phyloP scores from a whole-genome alignment of 2,888 invertebrate genomes.

The Lacanobia oleracea region DNA sequence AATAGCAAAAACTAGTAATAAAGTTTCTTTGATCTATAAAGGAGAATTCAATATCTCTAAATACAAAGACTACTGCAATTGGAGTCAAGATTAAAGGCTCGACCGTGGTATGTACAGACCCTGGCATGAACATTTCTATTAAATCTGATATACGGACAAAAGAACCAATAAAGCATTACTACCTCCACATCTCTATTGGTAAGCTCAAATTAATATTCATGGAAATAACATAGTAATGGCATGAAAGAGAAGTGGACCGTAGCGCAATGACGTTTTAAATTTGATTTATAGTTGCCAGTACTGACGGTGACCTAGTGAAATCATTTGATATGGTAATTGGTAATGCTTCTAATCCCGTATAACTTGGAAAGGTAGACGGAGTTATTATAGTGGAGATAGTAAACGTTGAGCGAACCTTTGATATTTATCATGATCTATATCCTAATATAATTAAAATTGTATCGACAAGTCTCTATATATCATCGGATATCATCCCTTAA shows the following conservation, averaged over 20 bases:
- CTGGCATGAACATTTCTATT: slow-evolving; percentile 44
- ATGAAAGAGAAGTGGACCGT: slow-evolving; percentile 55
- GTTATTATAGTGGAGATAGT: slow-evolving; percentile 21
- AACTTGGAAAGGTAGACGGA: slow-evolving; percentile 34
- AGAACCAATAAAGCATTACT: slow-evolving; percentile 50
- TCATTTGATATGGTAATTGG: slow-evolving; percentile 61
- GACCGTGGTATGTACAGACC: slow-evolving; percentile 20
- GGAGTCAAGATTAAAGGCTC: slow-evolving; percentile 43
- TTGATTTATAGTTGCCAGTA: slow-evolving; percentile 60
- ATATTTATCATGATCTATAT: slow-evolving; percentile 23
- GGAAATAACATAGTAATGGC: slow-evolving; percentile 58
- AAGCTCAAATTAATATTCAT: slow-evolving; percentile 60
- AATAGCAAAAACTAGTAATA: slow-evolving; percentile 17
- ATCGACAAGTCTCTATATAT: slow-evolving; percentile 9
- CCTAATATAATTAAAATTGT: slow-evolving; percentile 8
- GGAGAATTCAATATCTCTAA: slow-evolving; percentile 24
- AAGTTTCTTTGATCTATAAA: background rate
- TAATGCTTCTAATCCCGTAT: slow-evolving; percentile 50
- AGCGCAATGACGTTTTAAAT: slow-evolving; percentile 54
- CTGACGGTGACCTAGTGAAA: slow-evolving; percentile 56
- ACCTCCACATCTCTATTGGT: slow-evolving; percentile 53
- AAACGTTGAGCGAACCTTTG: slow-evolving; percentile 9
- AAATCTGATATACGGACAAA: slow-evolving; percentile 40
- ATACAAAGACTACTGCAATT: slow-evolving; percentile 43
- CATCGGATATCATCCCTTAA: slow-evolving; percentile 10